Evolutionary conservation across 2,888 invertebrate genomes (phyloP).

Genomic region (Pardosa pseudoannulata): DNA sequence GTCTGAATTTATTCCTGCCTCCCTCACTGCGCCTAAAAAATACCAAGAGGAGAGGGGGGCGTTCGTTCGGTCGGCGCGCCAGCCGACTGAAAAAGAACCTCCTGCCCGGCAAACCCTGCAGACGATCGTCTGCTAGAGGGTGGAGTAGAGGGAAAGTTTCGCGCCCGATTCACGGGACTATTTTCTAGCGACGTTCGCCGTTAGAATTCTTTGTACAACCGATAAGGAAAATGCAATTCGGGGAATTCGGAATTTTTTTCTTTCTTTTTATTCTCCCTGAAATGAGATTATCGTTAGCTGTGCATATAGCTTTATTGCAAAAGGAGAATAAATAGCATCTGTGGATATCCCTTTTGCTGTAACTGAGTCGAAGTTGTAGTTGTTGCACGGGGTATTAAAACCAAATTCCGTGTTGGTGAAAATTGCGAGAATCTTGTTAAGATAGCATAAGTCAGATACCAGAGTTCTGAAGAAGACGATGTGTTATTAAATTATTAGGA

Average conservation of each 20-base stretch:
- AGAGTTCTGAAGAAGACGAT: too few species aligned
- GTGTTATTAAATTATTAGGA: too few species aligned
- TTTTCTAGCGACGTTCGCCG: background rate
- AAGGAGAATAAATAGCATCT: too few species aligned
- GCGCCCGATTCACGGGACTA: conserved; percentile 1
- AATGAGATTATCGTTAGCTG: too few species aligned
- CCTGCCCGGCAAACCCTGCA: conserved; percentile 47
- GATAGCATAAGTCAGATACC: too few species aligned
- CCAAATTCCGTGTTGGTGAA: too few species aligned
- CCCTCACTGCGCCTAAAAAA: conserved; percentile 4
- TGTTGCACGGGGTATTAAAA: too few species aligned
- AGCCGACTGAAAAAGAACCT: conserved; percentile 45
- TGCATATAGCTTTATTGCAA: too few species aligned
- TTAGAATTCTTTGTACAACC: background rate
- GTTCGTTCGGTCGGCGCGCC: conserved; percentile 27
- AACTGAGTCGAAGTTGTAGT: too few species aligned
- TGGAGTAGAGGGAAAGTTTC: conserved; percentile 21
- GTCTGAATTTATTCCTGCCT: background rate
- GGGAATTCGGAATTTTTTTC: background rate
- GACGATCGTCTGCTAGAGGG: conserved; percentile 51
- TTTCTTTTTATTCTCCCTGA: too few species aligned
- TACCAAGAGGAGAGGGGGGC: conserved; percentile 22
- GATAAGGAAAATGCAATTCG: background rate
- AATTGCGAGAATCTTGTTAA: too few species aligned
- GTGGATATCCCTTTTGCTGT: too few species aligned